Evolutionary conservation across 2,888 invertebrate species (phyloP), one percentile per base, ranked within the genome.

Genomic region (Cactoblastis cactorum): DNA sequence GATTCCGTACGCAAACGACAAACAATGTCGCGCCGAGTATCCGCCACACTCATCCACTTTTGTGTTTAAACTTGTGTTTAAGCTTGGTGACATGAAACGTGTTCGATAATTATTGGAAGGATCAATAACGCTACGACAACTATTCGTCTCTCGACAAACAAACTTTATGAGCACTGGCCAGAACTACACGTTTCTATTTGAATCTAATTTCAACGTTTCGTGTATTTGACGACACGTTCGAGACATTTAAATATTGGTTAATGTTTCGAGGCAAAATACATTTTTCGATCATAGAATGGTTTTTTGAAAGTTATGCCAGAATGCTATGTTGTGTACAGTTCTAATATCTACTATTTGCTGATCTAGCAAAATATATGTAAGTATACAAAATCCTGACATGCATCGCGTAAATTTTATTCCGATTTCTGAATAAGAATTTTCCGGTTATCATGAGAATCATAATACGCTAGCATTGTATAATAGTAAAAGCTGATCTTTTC

Each of bases 21-120:
- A 83, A 85, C 81, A 81, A 71, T 69, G 63, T 62, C 71, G 61
- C 67, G 62, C 65, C 69, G 69, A 66, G 74, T 82, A 79, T 82
- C 81, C 77, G 77, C 77, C 76, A 82, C 68, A 75, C 78, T 77
- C 75, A 75, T 77, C 78, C 74, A 80, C 82, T 78, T 81, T 82
- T 74, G 73, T 87, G 72, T 89, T 86, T 84, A 82, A 83, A 78
- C 78, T 76, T 77, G 71, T 72, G 71, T 76, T 76, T 76, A 80
- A 78, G 80, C 83, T 80, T 83, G 80, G 85, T 83, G 84, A 86
- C 87, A 88, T 79, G 85, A 85, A 88, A 88, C 88, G 85, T 89
- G 89, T 82, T 80, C 89, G 84, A 89, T 89, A 88, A 88, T 89
- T 89, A 89, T 89, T 88, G 82, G 87, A 89, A 89, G 87, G 87